Evolutionary conservation across 2,888 invertebrate species (phyloP).

Genomic region (Zeuzera pyrina): DNA sequence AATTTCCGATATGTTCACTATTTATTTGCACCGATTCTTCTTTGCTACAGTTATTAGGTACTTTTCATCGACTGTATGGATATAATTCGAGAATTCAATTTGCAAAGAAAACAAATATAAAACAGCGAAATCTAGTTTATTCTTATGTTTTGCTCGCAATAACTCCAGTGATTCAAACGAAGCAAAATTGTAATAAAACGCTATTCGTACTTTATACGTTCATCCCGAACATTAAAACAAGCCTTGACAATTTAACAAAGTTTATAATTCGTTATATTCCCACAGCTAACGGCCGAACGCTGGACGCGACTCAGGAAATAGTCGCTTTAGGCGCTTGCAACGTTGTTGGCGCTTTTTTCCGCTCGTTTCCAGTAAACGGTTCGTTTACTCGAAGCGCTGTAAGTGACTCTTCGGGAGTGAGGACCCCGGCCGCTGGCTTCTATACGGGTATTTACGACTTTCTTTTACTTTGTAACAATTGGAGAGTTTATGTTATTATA

Average conservation of each 20-base stretch:
- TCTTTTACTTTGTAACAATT: neutral
- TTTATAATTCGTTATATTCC: conserved; percentile 4
- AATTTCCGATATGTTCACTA: too few species aligned
- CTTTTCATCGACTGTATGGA: too few species aligned
- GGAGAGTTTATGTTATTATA: too few species aligned
- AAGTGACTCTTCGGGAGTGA: conserved; percentile 85
- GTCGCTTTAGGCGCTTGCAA: conserved; percentile 84
- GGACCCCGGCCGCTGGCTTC: conserved; percentile 81
- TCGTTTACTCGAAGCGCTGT: conserved; percentile 85
- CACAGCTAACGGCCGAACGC: conserved; percentile 76
- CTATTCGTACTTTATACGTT: conserved; percentile 2
- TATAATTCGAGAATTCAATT: too few species aligned
- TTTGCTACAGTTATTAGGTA: too few species aligned
- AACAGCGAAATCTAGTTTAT: too few species aligned
- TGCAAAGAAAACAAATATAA: too few species aligned
- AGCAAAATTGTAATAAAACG: conserved; percentile 1
- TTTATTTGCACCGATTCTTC: too few species aligned
- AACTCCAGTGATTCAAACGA: neutral
- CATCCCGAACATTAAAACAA: conserved; percentile 1
- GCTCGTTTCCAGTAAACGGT: conserved; percentile 84
- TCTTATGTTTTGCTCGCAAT: neutral
- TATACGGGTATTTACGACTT: conserved; percentile 73
- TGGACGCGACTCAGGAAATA: conserved; percentile 88
- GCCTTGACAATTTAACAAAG: conserved; percentile 4
- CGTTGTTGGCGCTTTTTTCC: conserved; percentile 80